Evolutionary conservation across 1,140 invertebrate genomes (phyloP).

Genomic region (Popillia japonica): DNA sequence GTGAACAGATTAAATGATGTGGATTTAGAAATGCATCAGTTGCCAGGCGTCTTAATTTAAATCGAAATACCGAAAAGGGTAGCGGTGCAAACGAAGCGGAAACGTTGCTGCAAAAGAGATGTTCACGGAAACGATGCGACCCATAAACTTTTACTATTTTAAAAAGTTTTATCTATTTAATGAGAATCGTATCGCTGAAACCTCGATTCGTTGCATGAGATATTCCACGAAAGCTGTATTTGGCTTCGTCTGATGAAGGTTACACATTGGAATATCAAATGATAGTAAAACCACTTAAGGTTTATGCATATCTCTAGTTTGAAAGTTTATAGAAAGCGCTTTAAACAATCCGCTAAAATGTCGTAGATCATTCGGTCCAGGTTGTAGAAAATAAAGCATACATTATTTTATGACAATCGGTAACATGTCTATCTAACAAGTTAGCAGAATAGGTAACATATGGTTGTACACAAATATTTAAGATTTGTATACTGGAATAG

Average conservation of each 20-base stretch:
- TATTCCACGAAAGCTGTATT: not conserved
- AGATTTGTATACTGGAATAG: no score
- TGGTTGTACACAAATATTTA: no score
- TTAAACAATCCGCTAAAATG: no score
- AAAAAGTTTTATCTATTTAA: slow-evolving; percentile 33
- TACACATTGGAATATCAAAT: not conserved
- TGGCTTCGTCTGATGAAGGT: not conserved
- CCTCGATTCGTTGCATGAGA: not conserved
- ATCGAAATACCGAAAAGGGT: slow-evolving; percentile 13
- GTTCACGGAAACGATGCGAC: not conserved
- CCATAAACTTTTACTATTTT: slow-evolving; percentile 35
- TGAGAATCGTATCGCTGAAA: slow-evolving; percentile 24
- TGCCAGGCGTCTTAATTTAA: slow-evolving; percentile 1
- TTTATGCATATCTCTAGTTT: not conserved
- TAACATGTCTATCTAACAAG: no score
- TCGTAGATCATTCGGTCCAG: no score
- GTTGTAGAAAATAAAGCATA: not conserved
- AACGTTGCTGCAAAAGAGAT: not conserved
- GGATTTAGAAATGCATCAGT: not conserved
- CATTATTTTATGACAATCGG: no score
- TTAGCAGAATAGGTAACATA: no score
- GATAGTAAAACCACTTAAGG: not conserved
- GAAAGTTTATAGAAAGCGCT: not conserved
- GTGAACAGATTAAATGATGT: not conserved
- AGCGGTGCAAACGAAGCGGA: not conserved